Evolutionary conservation across 1,140 invertebrate species (phyloP), one percentile per base, ranked within the genome.

Genomic region (Conopomorpha cramerella): DNA sequence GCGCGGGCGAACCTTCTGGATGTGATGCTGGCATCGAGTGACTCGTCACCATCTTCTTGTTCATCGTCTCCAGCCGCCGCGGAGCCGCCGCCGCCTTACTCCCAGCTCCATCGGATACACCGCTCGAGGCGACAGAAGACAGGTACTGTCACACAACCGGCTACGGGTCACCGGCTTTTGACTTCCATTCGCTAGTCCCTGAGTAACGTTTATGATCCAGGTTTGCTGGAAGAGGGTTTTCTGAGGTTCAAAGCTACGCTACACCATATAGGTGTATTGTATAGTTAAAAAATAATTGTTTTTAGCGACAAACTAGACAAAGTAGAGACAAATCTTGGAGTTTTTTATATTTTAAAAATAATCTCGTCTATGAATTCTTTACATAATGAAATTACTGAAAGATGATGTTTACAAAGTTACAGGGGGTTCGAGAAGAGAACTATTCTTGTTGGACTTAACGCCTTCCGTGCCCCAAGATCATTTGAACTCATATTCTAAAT

Each of bases 81-180:
- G n/a, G 86, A 60, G 74, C 81, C 48, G 46, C 81, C 23, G 77
- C 85, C 64, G 8, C 65, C 65, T 2, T 88, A 89, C 64, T 84
- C 86, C 35, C 84, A 87, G 37, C 70, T 89, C 11, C 87, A 89
- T 51, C 78, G 82, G 39, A 63, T 90, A 6, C 87, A 89, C 46
- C 78, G 86, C 39, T 87, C 85, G 43, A 74, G 87, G 44, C 66
- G 87, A 39, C 87, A 89, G 65, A 90, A 88, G 59, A 89, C 87
- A 83, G 88, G 88, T 90, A 84, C 67, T 87, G 87, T 10, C 86
- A 88, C 39, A 87, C 50, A 88, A 91, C 57, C 77, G 81, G 33
- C 87, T 88, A 60, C 87, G 88, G 14, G 84, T 91, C 32, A 85
- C 88, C 17, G 85, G 84, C 44, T 91, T 91, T 63, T n/a, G 87